phyloP scores from a whole-genome alignment of 2,888 invertebrate species.

The Drosophila macrospina region DNA sequence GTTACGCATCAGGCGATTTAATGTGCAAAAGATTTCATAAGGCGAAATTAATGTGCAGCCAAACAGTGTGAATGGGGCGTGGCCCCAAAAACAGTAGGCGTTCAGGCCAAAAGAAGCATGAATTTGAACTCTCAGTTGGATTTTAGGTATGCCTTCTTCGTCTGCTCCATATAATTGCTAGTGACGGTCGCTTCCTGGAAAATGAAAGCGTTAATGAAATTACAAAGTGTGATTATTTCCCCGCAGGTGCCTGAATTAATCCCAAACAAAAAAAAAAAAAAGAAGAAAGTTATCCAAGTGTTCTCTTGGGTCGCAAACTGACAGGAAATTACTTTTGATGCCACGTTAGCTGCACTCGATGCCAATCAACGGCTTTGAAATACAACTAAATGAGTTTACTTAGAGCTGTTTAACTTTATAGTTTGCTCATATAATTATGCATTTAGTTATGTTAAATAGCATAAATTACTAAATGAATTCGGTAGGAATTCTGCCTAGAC shows the following conservation, averaged over 20 bases:
- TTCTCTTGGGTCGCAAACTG: constrained; percentile 15
- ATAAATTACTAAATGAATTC: neutral
- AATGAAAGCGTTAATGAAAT: constrained; percentile 65
- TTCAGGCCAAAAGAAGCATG: constrained; percentile 1
- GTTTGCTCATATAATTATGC: no score
- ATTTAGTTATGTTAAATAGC: no score
- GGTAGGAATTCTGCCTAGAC: neutral
- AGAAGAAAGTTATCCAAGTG: constrained; percentile 30
- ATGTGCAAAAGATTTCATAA: constrained; percentile 71
- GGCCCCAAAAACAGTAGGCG: constrained; percentile 17
- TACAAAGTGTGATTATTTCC: constrained; percentile 65
- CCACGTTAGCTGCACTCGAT: neutral
- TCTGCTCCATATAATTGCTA: constrained; percentile 36
- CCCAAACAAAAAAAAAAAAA: neutral
- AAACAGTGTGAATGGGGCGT: constrained; percentile 37
- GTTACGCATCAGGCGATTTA: constrained; percentile 56
- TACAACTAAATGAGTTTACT: neutral
- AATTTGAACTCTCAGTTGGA: constrained; percentile 7
- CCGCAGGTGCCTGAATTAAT: constrained; percentile 36
- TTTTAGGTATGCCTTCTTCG: constrained; percentile 16
- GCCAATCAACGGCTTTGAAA: neutral
- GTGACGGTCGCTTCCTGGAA: constrained; percentile 44
- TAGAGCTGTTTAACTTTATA: no score
- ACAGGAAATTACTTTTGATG: constrained; percentile 19
- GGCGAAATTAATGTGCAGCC: constrained; percentile 64